Conservation (phyloP, 2,888 invertebrate species). For the Eupithecia pulchellata region DNA sequence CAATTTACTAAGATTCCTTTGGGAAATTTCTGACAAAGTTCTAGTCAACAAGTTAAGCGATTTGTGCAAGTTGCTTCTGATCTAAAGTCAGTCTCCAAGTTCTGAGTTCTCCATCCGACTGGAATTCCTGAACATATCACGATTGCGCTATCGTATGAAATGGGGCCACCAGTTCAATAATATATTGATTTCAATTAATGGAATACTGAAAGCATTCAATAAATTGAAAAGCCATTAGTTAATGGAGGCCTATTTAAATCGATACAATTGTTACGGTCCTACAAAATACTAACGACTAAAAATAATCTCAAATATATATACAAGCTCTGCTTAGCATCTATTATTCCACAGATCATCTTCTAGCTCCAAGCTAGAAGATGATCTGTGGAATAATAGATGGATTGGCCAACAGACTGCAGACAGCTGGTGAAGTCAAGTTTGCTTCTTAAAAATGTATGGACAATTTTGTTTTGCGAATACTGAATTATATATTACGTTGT, state of each 20-base stretch:
- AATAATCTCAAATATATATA: not conserved
- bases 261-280: not conserved
- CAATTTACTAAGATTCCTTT: not conserved
- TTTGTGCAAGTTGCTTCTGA: not conserved
- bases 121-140: not conserved
- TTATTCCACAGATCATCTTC: no score
- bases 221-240: not conserved
- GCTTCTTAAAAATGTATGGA: no score
- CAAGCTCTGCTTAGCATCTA: no score
- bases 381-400: no score
- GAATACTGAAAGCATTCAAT: not conserved
- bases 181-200: not conserved
- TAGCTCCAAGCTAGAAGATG: no score
- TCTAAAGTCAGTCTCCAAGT: not conserved
- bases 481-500: no score
- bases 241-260: not conserved
- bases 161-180: no score
- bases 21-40: not conserved
- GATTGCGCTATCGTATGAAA: not conserved
- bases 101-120: not conserved
- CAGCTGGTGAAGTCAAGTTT: no score
- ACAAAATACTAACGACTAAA: not conserved
- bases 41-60: not conserved
- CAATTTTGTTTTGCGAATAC: no score
- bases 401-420: no score